phyloP scores from a whole-genome alignment of 2,888 invertebrate species.

The Eledone cirrhosa region DNA sequence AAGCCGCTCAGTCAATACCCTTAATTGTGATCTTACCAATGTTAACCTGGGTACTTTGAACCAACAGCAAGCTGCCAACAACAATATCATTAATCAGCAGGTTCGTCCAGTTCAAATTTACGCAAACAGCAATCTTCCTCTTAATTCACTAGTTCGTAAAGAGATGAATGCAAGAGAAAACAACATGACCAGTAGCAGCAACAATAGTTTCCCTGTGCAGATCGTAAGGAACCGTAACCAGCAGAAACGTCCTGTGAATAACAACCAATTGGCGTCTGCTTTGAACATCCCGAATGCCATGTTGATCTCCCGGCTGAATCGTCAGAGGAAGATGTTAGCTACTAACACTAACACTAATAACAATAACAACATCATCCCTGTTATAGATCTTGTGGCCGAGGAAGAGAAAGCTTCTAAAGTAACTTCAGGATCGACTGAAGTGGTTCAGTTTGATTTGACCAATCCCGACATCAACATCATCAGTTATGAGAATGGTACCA shows the following conservation, averaged over 20 bases:
- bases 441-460: constrained; percentile 23
- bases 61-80: not conserved
- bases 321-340: constrained; percentile 18
- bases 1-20: not conserved
- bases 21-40: not conserved
- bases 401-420: not conserved
- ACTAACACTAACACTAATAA: too few species aligned
- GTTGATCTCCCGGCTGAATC: not conserved
- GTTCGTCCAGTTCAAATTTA: constrained; percentile 20
- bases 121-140: not conserved
- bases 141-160: not conserved
- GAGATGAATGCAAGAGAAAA: not conserved
- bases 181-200: not conserved
- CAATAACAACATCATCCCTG: not conserved
- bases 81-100: not conserved
- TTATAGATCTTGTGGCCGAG: constrained; percentile 17
- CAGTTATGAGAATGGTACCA: constrained; percentile 8
- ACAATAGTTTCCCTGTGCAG: not conserved
- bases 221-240: not conserved
- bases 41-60: not conserved
- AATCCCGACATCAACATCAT: constrained; percentile 11
- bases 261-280: not conserved
- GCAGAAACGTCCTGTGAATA: not conserved
- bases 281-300: not conserved
- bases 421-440: not conserved